Percentiles rank a stretch among this genome's conserved stretches.
Conservation (phyloP, 2,113 vertebrate genomes). For the Motacilla tschutschensis region DNA sequence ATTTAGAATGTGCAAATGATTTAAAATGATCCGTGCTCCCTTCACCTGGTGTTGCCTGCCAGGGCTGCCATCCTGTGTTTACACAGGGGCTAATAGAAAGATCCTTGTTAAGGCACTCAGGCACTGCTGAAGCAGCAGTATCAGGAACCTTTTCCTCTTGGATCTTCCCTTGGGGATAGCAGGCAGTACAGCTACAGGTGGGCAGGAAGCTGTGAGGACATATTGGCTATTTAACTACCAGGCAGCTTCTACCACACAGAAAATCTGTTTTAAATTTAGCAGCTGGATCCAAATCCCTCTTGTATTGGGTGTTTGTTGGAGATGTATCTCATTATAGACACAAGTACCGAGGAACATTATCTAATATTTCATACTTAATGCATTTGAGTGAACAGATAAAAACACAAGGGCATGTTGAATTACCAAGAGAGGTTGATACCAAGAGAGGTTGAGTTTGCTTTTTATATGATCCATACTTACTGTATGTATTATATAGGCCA, state of each 20-base stretch:
- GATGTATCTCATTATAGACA: neutral
- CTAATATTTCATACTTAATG: neutral
- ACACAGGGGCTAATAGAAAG: neutral
- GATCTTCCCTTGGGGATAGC: neutral
- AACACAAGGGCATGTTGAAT: neutral
- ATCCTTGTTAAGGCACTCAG: neutral
- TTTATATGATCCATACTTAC: neutral
- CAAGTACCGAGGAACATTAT: neutral
- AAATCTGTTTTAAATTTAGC: neutral
- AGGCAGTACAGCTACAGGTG: neutral
- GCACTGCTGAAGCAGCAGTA: accelerated
- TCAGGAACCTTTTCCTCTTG: neutral
- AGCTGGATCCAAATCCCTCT: neutral
- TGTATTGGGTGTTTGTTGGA: neutral
- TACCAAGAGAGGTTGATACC: neutral
- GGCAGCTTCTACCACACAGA: neutral
- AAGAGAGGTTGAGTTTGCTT: neutral
- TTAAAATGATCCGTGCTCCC: neutral
- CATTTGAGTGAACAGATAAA: neutral
- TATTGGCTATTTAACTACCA: neutral
- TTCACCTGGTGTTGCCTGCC: neutral
- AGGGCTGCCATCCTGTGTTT: neutral
- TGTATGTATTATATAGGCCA: neutral
- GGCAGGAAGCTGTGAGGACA: neutral
- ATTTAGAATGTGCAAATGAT: slow-evolving; percentile 1